Evolutionary conservation across 2,888 invertebrate species (phyloP).

Genomic region (Anoncus sp.): DNA sequence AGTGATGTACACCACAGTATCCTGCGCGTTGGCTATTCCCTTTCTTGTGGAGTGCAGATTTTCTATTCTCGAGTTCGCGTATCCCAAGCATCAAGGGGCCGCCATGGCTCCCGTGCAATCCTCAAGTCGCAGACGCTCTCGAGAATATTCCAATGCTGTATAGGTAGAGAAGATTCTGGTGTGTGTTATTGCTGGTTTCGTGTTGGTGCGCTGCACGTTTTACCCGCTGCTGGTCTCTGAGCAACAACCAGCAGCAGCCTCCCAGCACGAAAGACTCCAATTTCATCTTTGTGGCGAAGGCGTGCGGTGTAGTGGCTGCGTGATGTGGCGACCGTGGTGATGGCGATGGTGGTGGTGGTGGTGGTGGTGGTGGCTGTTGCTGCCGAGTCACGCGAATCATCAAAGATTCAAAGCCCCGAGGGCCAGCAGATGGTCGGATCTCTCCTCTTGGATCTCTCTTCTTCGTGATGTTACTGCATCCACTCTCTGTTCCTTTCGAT

Average conservation of each 20-base stretch:
- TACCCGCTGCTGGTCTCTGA: constrained; percentile 37
- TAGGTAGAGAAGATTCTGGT: not conserved
- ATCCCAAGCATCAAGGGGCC: constrained; percentile 44
- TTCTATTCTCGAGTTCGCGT: constrained; percentile 41
- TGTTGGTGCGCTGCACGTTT: constrained; percentile 37
- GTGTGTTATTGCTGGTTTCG: constrained; percentile 11
- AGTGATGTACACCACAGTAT: constrained; percentile 4
- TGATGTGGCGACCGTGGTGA: constrained; percentile 50
- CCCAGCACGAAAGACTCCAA: constrained; percentile 71
- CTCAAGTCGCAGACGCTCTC: constrained; percentile 27
- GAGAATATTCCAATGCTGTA: constrained; percentile 26
- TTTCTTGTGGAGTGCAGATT: constrained; percentile 23
- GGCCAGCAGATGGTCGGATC: constrained; percentile 81
- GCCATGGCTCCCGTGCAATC: constrained; percentile 33
- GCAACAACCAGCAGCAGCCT: constrained; percentile 49
- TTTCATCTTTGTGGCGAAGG: constrained; percentile 69
- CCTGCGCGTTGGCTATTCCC: constrained; percentile 13
- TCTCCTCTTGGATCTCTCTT: constrained; percentile 55
- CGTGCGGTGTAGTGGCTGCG: constrained; percentile 45
- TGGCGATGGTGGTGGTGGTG: constrained; percentile 49
- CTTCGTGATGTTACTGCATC: constrained; percentile 53
- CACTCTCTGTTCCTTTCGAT: constrained; percentile 61
- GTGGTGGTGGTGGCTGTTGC: constrained; percentile 63
- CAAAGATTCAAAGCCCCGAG: constrained; percentile 81
- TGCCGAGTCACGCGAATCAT: constrained; percentile 82